phyloP scores from a whole-genome alignment of 2,113 vertebrate species.

The Laticauda colubrina region DNA sequence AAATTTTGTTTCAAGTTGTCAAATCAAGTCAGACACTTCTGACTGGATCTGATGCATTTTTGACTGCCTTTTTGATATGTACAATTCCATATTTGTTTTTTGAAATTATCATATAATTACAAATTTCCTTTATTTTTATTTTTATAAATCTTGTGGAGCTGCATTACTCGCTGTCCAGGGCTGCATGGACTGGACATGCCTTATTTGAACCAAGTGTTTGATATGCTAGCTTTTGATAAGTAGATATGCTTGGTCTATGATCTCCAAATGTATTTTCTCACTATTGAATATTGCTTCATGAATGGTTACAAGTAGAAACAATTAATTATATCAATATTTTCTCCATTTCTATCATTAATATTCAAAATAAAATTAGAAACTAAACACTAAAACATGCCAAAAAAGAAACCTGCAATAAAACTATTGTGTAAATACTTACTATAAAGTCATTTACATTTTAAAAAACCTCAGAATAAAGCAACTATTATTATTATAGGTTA shows the following conservation, averaged over 20 bases:
- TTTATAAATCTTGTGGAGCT: neutral
- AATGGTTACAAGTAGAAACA: neutral
- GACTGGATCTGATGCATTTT: neutral
- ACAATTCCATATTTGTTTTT: neutral
- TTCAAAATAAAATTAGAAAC: neutral
- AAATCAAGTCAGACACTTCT: neutral
- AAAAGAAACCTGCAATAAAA: constrained; percentile 2
- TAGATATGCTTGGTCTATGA: neutral
- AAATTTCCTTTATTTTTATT: neutral
- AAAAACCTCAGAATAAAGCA: constrained; percentile 46
- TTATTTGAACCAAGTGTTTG: neutral
- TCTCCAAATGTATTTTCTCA: neutral
- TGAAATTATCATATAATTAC: neutral
- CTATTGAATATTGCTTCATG: neutral
- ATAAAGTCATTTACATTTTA: neutral
- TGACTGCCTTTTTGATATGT: neutral
- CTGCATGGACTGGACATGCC: neutral
- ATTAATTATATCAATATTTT: neutral
- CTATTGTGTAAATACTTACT: constrained; percentile 11
- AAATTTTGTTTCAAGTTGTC: neutral
- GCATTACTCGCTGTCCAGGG: neutral
- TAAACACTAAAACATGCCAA: neutral
- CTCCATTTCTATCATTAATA: neutral
- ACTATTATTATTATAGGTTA: constrained; percentile 42
- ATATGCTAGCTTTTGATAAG: neutral